These are phyloP conservation scores for Agrenia bidenticulata DNA, from an alignment of 2,888 invertebrate genomes.

Conservation along the genomic window DNA sequence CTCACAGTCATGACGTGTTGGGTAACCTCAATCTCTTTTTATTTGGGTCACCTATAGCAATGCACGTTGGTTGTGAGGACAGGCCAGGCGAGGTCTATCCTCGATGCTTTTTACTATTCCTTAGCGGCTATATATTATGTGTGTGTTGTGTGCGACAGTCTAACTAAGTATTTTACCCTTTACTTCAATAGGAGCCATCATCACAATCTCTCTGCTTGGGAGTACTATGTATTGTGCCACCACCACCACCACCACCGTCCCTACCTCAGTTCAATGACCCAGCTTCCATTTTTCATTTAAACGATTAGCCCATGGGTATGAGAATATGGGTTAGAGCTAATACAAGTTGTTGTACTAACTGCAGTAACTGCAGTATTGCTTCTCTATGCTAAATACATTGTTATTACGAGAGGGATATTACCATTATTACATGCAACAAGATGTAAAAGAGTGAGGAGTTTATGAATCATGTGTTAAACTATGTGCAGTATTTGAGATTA, in stretches of 20 bases:
- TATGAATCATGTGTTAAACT: too few species aligned
- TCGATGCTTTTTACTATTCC: neutral
- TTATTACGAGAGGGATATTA: too few species aligned
- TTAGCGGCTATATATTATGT: neutral
- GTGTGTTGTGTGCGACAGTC: too few species aligned
- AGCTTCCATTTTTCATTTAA: constrained; percentile 9
- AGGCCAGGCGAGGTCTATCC: too few species aligned
- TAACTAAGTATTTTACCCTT: neutral
- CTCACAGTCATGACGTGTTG: constrained; percentile 13
- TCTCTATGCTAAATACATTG: too few species aligned
- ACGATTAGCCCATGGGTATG: neutral
- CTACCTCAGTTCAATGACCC: constrained; percentile 20
- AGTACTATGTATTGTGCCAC: neutral
- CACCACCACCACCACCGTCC: neutral
- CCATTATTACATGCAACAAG: too few species aligned
- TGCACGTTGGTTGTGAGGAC: neutral
- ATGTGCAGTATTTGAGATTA: too few species aligned
- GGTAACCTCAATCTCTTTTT: constrained; percentile 10
- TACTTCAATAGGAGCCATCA: neutral
- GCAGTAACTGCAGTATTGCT: too few species aligned
- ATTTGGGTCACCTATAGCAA: constrained; percentile 20
- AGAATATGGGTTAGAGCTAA: neutral
- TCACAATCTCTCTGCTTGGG: neutral
- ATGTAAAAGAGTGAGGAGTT: too few species aligned
- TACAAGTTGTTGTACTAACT: neutral